phyloP scores from a whole-genome alignment of 2,888 invertebrate genomes.

The Acleris cristana region DNA sequence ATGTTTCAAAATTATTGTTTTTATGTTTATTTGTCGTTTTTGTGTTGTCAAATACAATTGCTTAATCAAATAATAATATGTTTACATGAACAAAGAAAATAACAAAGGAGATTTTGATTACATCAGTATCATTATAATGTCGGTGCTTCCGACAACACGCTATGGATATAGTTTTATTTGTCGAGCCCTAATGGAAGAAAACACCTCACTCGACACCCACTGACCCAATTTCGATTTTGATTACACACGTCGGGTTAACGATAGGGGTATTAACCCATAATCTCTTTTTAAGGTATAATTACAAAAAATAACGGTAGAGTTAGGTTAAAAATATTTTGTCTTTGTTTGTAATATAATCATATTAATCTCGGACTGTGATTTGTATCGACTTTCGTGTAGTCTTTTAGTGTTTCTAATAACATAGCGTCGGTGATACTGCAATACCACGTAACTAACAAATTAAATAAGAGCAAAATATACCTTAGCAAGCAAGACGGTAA shows the following conservation, averaged over 20 bases:
- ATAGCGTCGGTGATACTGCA: no score
- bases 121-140: no score
- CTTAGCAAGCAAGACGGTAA: no score
- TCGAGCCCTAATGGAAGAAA: conserved; percentile 67
- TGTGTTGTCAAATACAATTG: no score
- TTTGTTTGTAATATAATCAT: background rate
- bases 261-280: conserved; percentile 25
- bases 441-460: no score
- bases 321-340: background rate
- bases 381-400: background rate
- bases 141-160: background rate
- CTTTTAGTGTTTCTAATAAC: no score
- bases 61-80: no score
- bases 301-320: background rate
- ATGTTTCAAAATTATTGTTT: no score
- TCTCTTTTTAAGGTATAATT: conserved; percentile 1
- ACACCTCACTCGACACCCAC: conserved; percentile 53
- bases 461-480: no score
- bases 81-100: no score
- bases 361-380: background rate
- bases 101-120: no score
- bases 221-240: conserved; percentile 61
- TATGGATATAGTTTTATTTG: conserved; percentile 49
- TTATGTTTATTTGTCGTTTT: no score
- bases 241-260: conserved; percentile 47